phyloP scores from a whole-genome alignment of 2,113 vertebrate genomes.

The Pandion haliaetus region DNA sequence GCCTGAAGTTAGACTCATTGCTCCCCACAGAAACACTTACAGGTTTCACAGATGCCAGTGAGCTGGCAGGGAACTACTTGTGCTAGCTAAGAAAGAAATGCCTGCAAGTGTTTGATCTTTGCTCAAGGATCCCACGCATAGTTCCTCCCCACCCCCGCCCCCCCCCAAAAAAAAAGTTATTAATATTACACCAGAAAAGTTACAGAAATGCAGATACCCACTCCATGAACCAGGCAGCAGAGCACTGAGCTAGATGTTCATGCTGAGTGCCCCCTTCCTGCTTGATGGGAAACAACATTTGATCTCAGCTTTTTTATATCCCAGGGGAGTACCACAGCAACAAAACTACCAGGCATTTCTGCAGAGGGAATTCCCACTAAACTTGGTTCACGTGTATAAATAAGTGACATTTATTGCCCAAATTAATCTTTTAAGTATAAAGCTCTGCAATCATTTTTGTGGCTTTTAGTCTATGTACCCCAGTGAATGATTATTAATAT shows the following conservation, averaged over 20 bases:
- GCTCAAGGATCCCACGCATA: not conserved
- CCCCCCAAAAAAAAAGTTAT: accelerated
- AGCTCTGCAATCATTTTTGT: not conserved
- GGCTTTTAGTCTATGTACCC: not conserved
- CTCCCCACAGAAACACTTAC: not conserved
- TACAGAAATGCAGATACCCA: not conserved
- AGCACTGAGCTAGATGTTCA: not conserved
- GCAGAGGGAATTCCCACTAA: not conserved
- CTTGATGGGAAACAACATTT: not conserved
- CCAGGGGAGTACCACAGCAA: not conserved
- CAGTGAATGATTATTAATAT: not conserved
- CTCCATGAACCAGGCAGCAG: not conserved
- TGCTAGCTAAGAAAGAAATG: not conserved
- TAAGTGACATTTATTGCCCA: not conserved
- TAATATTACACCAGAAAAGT: not conserved
- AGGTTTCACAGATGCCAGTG: not conserved
- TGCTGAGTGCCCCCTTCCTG: not conserved
- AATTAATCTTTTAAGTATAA: not conserved
- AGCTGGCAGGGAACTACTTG: not conserved
- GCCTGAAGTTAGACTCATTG: not conserved
- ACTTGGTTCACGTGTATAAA: not conserved
- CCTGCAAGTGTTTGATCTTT: not conserved
- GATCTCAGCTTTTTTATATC: not conserved
- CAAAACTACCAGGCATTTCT: not conserved
- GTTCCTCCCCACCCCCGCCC: accelerated